These are phyloP conservation scores for Hafferia zeledoni DNA, from an alignment of 2,797 vertebrate genomes.

Conservation along the genomic window DNA sequence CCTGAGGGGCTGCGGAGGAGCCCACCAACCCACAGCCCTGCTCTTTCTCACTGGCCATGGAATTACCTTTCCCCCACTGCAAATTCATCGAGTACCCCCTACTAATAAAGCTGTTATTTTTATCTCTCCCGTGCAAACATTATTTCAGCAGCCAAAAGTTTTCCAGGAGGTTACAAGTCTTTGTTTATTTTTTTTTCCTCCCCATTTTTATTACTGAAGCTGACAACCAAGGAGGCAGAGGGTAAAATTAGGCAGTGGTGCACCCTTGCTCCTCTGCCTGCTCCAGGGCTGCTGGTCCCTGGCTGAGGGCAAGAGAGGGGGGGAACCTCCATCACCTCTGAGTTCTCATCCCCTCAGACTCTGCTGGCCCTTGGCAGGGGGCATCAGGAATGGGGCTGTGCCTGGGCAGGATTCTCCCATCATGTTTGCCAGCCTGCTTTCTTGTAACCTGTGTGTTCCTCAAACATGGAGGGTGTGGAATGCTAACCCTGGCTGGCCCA, in stretches of 20 bases:
- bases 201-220: neutral
- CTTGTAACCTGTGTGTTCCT: neutral
- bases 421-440: rapidly evolving
- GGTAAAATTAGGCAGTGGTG: neutral
- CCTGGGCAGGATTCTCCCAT: neutral
- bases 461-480: neutral
- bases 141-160: neutral
- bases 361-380: neutral
- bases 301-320: neutral
- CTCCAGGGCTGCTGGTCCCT: rapidly evolving
- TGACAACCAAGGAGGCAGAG: neutral
- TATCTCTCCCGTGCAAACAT: rapidly evolving
- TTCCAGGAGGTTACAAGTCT: neutral
- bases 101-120: neutral
- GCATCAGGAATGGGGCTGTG: rapidly evolving
- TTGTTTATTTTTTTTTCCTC: neutral
- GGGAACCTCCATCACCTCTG: neutral
- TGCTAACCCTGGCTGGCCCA: neutral
- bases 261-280: rapidly evolving
- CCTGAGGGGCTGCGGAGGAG: neutral
- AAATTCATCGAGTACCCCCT: rapidly evolving
- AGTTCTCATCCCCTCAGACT: neutral
- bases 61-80: rapidly evolving
- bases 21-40: neutral
- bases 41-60: rapidly evolving